Percentiles rank a stretch among this genome's conserved stretches.
Conservation (phyloP, 2,888 invertebrate species). For the Thymelicus sylvestris region DNA sequence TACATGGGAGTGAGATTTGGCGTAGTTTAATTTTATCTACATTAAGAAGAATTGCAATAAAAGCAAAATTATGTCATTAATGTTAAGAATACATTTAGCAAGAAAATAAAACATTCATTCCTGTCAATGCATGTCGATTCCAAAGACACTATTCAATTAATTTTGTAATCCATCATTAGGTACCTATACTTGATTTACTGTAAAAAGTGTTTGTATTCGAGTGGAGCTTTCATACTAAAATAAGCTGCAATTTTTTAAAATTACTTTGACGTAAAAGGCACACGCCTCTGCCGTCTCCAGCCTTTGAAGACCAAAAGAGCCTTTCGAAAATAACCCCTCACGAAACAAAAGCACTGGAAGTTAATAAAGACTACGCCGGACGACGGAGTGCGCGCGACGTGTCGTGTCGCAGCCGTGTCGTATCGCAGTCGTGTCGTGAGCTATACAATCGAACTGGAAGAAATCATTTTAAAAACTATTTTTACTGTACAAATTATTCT, state of each 20-base stretch:
- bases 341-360: slow-evolving; percentile 35
- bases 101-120: too few species aligned
- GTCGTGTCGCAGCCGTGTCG: slow-evolving; percentile 39
- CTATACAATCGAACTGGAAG: slow-evolving; percentile 17
- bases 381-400: slow-evolving; percentile 29
- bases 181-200: not conserved
- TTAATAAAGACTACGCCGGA: slow-evolving; percentile 34
- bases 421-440: slow-evolving; percentile 37
- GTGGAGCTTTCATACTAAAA: slow-evolving; percentile 5
- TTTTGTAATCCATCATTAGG: too few species aligned
- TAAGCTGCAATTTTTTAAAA: slow-evolving; percentile 23
- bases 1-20: too few species aligned
- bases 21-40: too few species aligned
- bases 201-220: not conserved
- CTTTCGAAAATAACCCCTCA: slow-evolving; percentile 37
- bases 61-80: too few species aligned
- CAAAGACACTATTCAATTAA: too few species aligned
- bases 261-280: slow-evolving; percentile 32
- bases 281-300: slow-evolving; percentile 25
- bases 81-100: too few species aligned
- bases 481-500: too few species aligned
- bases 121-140: too few species aligned
- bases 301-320: slow-evolving; percentile 37
- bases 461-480: too few species aligned
- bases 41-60: too few species aligned